Conservation (phyloP, 1,140 invertebrate species). For the Aphis gossypii region DNA sequence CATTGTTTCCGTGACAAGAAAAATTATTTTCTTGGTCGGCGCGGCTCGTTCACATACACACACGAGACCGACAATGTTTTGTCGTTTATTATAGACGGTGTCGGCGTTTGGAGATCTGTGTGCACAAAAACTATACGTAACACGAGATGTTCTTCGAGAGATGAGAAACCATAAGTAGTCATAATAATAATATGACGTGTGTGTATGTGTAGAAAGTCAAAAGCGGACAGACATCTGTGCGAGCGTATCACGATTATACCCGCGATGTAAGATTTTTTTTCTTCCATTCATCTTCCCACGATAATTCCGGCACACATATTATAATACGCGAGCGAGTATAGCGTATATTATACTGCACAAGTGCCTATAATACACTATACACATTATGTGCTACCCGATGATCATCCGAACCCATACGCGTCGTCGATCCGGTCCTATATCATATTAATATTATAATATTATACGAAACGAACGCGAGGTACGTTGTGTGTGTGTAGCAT, state of each 20-base stretch:
- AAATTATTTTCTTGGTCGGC: not conserved
- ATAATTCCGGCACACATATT: constrained; percentile 5
- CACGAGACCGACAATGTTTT: not conserved
- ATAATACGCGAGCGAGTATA: not conserved
- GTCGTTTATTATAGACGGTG: constrained; percentile 1
- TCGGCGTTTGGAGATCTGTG: not conserved
- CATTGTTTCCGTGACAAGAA: constrained; percentile 6
- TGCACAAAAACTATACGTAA: not conserved
- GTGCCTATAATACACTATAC: not conserved
- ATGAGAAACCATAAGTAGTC: not conserved
- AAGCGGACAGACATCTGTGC: constrained; percentile 22
- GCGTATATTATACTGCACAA: not conserved
- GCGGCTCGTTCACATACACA: not conserved
- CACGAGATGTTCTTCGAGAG: not conserved
- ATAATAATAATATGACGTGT: not conserved
- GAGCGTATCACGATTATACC: not conserved
- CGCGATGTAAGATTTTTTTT: not conserved
- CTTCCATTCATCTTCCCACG: constrained; percentile 18
- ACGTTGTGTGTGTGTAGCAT: not conserved
- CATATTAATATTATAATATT: not conserved
- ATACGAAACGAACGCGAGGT: not conserved
- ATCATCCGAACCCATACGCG: not conserved
- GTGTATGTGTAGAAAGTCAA: not conserved
- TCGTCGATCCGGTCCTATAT: not conserved
- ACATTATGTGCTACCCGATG: not conserved